A percentile compares a stretch with the other conserved stretches of the same genome.
phyloP scores from a whole-genome alignment of 1,140 invertebrate genomes.

The Spodoptera frugiperda region DNA sequence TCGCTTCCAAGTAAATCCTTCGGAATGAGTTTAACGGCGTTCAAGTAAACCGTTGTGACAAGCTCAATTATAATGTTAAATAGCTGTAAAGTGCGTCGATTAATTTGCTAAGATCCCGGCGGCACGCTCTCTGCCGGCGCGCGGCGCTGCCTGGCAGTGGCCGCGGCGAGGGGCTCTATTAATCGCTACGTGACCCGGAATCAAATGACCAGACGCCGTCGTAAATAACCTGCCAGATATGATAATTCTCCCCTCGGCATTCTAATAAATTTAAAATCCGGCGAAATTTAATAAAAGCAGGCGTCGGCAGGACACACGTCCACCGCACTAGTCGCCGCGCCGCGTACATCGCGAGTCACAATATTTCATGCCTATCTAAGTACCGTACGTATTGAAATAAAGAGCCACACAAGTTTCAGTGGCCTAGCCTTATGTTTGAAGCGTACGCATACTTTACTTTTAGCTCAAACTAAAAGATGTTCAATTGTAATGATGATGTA shows the following conservation, averaged over 20 bases:
- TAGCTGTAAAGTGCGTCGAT: slow-evolving; percentile 38
- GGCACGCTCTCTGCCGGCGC: neutral
- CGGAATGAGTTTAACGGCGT: slow-evolving; percentile 27
- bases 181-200: slow-evolving; percentile 47
- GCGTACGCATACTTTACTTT: too few relatives aligned
- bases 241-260: slow-evolving; percentile 45
- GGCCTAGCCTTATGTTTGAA: too few relatives aligned
- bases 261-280: slow-evolving; percentile 49
- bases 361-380: too few relatives aligned
- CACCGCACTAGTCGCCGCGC: neutral
- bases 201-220: slow-evolving; percentile 34
- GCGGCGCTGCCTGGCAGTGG: neutral
- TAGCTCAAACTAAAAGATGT: too few relatives aligned
- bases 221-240: slow-evolving; percentile 47
- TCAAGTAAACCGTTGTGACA: slow-evolving; percentile 43
- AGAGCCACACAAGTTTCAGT: too few relatives aligned
- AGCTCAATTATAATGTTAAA: slow-evolving; percentile 44
- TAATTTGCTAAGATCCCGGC: slow-evolving; percentile 36
- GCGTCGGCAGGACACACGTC: neutral
- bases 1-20: slow-evolving; percentile 5
- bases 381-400: too few relatives aligned
- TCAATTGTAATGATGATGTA: too few relatives aligned
- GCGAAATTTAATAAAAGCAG: slow-evolving; percentile 39
- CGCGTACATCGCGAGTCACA: neutral
- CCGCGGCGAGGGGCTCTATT: neutral